Conservation (phyloP, 2,113 vertebrate species). For the Atractosteus spatula region DNA sequence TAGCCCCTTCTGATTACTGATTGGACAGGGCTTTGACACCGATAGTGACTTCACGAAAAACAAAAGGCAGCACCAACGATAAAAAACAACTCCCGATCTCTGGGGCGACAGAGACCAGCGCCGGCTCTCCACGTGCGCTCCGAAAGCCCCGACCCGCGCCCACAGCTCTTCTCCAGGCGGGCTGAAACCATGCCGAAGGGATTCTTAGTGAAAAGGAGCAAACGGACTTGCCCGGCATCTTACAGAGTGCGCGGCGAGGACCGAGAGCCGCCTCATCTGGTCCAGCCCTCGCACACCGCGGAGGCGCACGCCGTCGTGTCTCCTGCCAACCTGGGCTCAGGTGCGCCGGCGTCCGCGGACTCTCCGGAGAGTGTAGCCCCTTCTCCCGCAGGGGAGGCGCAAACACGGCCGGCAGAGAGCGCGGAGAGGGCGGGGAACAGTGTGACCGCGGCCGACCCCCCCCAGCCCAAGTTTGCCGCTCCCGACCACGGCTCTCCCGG, state of each 20-base stretch:
- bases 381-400: slow-evolving; percentile 49
- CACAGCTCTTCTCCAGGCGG: slow-evolving; percentile 12
- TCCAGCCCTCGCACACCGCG: slow-evolving; percentile 18
- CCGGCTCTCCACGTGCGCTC: slow-evolving; percentile 3
- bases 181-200: slow-evolving; percentile 79
- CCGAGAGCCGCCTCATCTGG: slow-evolving; percentile 20
- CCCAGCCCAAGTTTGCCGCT: slow-evolving; percentile 50
- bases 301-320: slow-evolving; percentile 13
- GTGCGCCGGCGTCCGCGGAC: slow-evolving; percentile 30
- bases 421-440: slow-evolving; percentile 46
- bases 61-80: slow-evolving; percentile 36
- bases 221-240: slow-evolving; percentile 64
- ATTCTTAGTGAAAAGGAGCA: slow-evolving; percentile 87
- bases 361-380: slow-evolving; percentile 19
- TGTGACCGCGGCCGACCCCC: slow-evolving; percentile 34
- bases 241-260: slow-evolving; percentile 67
- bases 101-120: slow-evolving; percentile 20
- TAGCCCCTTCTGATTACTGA: slow-evolving; percentile 24
- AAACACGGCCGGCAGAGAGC: slow-evolving; percentile 49
- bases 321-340: slow-evolving; percentile 1
- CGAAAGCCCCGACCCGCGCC: slow-evolving; percentile 21
- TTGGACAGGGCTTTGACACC: slow-evolving; percentile 37
- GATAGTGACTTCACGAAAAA: slow-evolving; percentile 33
- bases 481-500: slow-evolving; percentile 58
- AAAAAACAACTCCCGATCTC: slow-evolving; percentile 39